Percentiles rank a stretch among this genome's conserved stretches.
Evolutionary conservation across 1,140 invertebrate genomes (phyloP).

Genomic region (Heliothis subflexa): DNA sequence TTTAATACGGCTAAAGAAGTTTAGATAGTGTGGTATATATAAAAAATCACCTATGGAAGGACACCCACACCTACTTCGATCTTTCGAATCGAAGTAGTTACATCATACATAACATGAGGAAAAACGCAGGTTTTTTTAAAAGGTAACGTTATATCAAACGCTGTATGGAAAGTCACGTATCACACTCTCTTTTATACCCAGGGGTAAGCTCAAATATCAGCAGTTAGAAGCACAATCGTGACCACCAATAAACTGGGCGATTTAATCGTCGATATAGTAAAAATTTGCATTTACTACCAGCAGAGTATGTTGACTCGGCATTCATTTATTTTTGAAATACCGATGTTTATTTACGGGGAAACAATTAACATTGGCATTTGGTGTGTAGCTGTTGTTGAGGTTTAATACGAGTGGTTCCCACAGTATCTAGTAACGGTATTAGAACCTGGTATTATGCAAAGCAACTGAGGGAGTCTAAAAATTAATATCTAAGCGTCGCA

Average conservation of each 20-base stretch:
- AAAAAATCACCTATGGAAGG: no score
- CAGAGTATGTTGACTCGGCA: not conserved
- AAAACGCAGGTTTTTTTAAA: not conserved
- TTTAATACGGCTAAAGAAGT: no score
- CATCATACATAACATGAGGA: not conserved
- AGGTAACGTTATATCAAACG: conserved; percentile 9
- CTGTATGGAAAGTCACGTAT: conserved; percentile 30
- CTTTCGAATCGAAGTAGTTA: not conserved
- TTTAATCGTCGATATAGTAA: conserved; percentile 29
- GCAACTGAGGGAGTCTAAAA: no score
- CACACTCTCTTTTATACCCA: conserved; percentile 22
- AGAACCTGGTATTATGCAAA: no score
- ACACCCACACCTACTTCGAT: no score
- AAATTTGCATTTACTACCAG: conserved; percentile 16
- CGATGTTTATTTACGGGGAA: not conserved
- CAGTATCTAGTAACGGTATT: no score
- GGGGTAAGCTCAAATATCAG: conserved; percentile 13
- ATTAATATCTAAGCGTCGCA: no score
- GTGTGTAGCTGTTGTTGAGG: no score
- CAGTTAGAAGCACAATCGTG: conserved; percentile 30
- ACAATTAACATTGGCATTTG: not conserved
- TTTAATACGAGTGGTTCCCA: no score
- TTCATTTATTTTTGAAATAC: not conserved
- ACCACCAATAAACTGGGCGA: not conserved
- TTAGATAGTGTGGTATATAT: no score